Evolutionary conservation across 2,888 invertebrate genomes (phyloP), one percentile per base, ranked within the genome.

Genomic region (Atrina japonica): DNA sequence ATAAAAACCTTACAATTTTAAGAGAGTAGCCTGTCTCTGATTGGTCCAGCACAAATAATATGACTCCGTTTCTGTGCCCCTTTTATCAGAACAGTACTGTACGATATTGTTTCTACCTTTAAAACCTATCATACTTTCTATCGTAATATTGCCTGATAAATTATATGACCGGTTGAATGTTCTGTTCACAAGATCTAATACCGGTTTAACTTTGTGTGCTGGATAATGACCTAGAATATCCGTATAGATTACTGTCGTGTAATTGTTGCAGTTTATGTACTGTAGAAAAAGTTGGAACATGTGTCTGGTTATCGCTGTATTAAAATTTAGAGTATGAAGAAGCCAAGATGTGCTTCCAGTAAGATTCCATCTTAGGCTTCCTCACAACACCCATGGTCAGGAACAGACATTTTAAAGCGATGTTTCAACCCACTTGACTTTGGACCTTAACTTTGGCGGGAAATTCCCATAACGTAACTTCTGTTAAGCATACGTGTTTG

Each of bases 41-140:
- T 47, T 60, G 29, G 1, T 29, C 60, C 18, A 60, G 18, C 7
- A 60, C 49, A 18, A 35, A 63, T 23, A 50, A 23, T n/a, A 50
- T 63, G n/a, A 23, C 40, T 35, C 63, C 35, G 29, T 49, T 47
- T 50, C 35, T 27, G 35, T 63, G 50, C 14, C 35, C 7, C 35
- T 50, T 61, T 64, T 64, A 3, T 1, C 53, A 41, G 53, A 27
- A 35, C 50, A 35, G 21, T 64, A 64, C 25, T 64, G 64, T n/a
- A 64, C 41, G n/a, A 49, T 41, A 23, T 52, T 21, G 21, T 52
- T 9, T 14, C 64, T 16, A 7, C 73, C 73, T 55, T 75, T 75
- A 29, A 68, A 75, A 3, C 64, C 71, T 16, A 73, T 58, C 66
- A 73, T 77, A 23, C 40, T n/a, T n/a, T 72, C 66, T 6, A 66